Conservation (phyloP, 2,888 invertebrate genomes). For the Pammene fasciana region DNA sequence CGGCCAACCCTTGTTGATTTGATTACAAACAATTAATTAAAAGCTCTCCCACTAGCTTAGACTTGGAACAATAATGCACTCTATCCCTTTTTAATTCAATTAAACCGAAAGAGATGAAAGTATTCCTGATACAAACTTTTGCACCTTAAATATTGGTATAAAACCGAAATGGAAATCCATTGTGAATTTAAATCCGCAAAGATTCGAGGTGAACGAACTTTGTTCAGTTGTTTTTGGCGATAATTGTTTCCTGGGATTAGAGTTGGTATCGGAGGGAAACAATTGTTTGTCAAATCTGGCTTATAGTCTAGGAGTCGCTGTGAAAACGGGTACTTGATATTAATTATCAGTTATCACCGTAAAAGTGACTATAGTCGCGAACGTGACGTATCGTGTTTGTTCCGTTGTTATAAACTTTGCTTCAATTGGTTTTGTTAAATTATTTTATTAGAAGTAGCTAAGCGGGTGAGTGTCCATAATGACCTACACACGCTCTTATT, state of each 20-base stretch:
- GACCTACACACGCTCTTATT: too few species aligned
- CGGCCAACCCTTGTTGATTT: slow-evolving; percentile 64
- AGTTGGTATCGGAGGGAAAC: slow-evolving; percentile 30
- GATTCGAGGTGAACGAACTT: slow-evolving; percentile 36
- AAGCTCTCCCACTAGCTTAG: slow-evolving; percentile 42
- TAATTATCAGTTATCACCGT: not conserved
- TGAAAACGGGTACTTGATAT: not conserved
- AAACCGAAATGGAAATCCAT: slow-evolving; percentile 67
- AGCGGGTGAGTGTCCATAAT: too few species aligned
- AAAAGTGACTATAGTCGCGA: not conserved
- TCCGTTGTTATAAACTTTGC: too few species aligned
- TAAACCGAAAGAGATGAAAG: slow-evolving; percentile 21
- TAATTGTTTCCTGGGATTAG: slow-evolving; percentile 35
- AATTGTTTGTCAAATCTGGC: slow-evolving; percentile 28
- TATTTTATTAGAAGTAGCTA: too few species aligned
- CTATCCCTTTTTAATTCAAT: slow-evolving; percentile 42
- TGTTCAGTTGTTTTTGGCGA: slow-evolving; percentile 38
- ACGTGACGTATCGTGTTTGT: too few species aligned
- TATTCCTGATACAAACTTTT: not conserved
- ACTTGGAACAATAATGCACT: slow-evolving; percentile 43
- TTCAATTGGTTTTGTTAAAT: too few species aligned
- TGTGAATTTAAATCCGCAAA: slow-evolving; percentile 58
- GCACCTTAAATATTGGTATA: slow-evolving; percentile 63
- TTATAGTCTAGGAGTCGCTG: not conserved
- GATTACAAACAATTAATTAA: slow-evolving; percentile 74